Conservation (phyloP, 2,797 vertebrate species). For the Aplochiton taeniatus region DNA sequence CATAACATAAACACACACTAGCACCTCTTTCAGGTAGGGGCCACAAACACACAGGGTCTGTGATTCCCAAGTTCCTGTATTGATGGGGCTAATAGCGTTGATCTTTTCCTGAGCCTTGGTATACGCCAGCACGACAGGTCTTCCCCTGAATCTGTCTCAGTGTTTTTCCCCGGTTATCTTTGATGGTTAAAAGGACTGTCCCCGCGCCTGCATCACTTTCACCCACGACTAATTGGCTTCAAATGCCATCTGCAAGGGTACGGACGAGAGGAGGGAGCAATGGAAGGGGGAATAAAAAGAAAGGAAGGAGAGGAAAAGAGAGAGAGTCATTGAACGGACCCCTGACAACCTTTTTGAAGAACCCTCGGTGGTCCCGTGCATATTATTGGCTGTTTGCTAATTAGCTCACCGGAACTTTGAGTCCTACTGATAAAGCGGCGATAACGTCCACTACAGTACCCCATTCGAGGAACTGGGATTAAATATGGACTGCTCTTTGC, state of each 20-base stretch:
- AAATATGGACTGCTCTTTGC: constrained; percentile 42
- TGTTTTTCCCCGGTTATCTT: constrained; percentile 30
- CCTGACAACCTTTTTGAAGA: constrained; percentile 31
- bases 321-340: constrained; percentile 25
- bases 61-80: constrained; percentile 28
- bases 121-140: constrained; percentile 23
- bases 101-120: constrained; percentile 30
- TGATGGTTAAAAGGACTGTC: constrained; percentile 40
- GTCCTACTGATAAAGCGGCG: constrained; percentile 47
- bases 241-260: constrained; percentile 45
- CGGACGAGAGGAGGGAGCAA: not conserved
- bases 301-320: not conserved
- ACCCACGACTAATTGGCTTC: constrained; percentile 60
- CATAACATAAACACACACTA: constrained; percentile 12
- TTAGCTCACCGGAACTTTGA: constrained; percentile 46
- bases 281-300: constrained; percentile 1
- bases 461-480: constrained; percentile 35
- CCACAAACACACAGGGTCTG: constrained; percentile 16
- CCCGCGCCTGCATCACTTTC: constrained; percentile 30
- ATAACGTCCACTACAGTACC: constrained; percentile 30
- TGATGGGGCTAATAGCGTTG: constrained; percentile 46
- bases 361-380: constrained; percentile 32
- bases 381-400: constrained; percentile 41
- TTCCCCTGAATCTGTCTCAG: constrained; percentile 7
- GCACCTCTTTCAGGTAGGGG: constrained; percentile 10